Evolutionary conservation across 2,797 vertebrate species (phyloP).

Genomic region (Lithobates sylvaticus): DNA sequence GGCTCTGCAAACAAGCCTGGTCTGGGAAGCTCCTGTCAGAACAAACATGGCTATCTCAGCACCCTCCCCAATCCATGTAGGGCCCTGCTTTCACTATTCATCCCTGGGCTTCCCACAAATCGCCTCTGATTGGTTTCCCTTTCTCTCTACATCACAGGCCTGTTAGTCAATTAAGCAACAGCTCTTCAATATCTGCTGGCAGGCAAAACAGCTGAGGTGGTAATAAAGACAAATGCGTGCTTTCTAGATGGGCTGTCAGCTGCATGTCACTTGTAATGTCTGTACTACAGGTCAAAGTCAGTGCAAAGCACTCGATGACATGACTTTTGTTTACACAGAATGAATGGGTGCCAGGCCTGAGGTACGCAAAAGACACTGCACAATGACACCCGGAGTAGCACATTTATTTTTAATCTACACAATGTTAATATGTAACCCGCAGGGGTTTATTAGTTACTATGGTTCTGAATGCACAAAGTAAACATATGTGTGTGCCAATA

Average conservation of each 20-base stretch:
- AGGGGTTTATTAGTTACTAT: slow-evolving; percentile 12
- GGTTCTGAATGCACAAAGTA: slow-evolving; percentile 11
- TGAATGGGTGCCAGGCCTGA: slow-evolving; percentile 64
- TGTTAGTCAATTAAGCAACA: slow-evolving; percentile 76
- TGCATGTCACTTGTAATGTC: slow-evolving; percentile 78
- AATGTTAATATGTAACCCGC: slow-evolving; percentile 42
- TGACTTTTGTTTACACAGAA: slow-evolving; percentile 68
- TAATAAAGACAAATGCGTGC: slow-evolving; percentile 84
- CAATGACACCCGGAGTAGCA: slow-evolving; percentile 24
- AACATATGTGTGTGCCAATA: neutral
- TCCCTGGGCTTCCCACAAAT: slow-evolving; percentile 70
- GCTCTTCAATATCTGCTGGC: slow-evolving; percentile 73
- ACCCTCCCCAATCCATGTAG: slow-evolving; percentile 64
- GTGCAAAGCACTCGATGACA: slow-evolving; percentile 71
- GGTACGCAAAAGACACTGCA: neutral
- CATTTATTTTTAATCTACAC: slow-evolving; percentile 40
- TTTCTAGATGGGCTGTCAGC: slow-evolving; percentile 81
- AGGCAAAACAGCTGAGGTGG: slow-evolving; percentile 80
- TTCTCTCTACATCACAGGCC: slow-evolving; percentile 68
- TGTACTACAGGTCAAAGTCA: slow-evolving; percentile 71
- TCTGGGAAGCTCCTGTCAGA: slow-evolving; percentile 64
- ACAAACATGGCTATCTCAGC: slow-evolving; percentile 49
- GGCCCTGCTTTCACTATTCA: slow-evolving; percentile 70
- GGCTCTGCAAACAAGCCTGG: slow-evolving; percentile 67
- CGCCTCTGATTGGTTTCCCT: slow-evolving; percentile 76